These are phyloP conservation scores for Hafferia zeledoni DNA, from an alignment of 2,797 vertebrate species.

Conservation along the genomic window DNA sequence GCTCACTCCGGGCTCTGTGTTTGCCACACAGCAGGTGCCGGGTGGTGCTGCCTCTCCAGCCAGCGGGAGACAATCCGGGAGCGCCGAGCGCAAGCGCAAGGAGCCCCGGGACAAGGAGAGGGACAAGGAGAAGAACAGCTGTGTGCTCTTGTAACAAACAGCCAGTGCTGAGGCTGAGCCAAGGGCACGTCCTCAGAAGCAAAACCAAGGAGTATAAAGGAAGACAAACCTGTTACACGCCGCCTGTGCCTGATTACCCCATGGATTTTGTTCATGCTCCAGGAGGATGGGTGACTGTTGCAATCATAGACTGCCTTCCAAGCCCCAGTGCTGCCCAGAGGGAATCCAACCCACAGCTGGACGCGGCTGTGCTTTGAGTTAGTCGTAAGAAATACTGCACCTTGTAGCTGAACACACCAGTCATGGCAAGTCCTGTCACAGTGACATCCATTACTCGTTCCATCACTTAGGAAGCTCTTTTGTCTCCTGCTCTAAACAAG, in stretches of 20 bases:
- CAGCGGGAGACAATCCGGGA: conserved; percentile 83
- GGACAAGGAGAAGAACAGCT: conserved; percentile 89
- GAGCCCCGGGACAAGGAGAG: conserved; percentile 83
- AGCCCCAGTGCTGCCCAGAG: conserved; percentile 77
- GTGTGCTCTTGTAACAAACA: conserved; percentile 90
- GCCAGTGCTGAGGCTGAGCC: conserved; percentile 60
- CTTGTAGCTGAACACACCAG: conserved; percentile 74
- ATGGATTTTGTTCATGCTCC: conserved; percentile 78
- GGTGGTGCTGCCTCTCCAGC: conserved; percentile 82
- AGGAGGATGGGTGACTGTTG: conserved; percentile 83
- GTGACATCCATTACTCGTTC: conserved; percentile 72
- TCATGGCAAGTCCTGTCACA: conserved; percentile 73
- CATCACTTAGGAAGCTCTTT: conserved; percentile 88
- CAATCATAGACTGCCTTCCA: conserved; percentile 85
- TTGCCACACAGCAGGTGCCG: conserved; percentile 69
- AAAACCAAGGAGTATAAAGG: conserved; percentile 70
- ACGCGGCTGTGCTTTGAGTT: conserved; percentile 70
- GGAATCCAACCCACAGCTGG: conserved; percentile 72
- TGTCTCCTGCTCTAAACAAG: conserved; percentile 66
- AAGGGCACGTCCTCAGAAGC: conserved; percentile 66
- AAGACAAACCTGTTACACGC: conserved; percentile 86
- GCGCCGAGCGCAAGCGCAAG: conserved; percentile 90
- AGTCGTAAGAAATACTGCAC: conserved; percentile 71
- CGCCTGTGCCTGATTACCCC: conserved; percentile 94
- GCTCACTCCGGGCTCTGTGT: background rate